A percentile compares a stretch with the other conserved stretches of the same genome.
phyloP scores from a whole-genome alignment of 2,888 invertebrate species.

The Drosophila mimica region DNA sequence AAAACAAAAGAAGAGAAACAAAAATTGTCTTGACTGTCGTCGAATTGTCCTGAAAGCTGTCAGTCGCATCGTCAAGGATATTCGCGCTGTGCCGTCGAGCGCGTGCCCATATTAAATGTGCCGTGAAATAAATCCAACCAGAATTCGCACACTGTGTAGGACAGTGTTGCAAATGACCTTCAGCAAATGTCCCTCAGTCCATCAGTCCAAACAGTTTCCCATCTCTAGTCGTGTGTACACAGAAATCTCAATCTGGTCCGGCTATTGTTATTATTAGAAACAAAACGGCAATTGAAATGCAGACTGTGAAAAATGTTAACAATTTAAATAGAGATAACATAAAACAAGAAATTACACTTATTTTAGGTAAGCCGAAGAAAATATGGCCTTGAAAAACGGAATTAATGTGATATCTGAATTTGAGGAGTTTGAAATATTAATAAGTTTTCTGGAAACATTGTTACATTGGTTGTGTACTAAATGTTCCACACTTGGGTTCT shows the following conservation, averaged over 20 bases:
- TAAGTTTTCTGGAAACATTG: background rate
- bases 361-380: background rate
- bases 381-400: background rate
- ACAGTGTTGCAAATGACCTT: constrained; percentile 34
- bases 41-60: constrained; percentile 67
- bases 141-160: constrained; percentile 28
- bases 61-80: constrained; percentile 46
- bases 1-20: background rate
- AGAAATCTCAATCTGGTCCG: constrained; percentile 1
- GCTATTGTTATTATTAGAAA: constrained; percentile 11
- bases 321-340: constrained; percentile 15
- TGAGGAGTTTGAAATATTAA: background rate
- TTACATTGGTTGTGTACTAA: background rate
- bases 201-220: background rate
- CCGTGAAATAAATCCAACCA: constrained; percentile 76
- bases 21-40: constrained; percentile 50
- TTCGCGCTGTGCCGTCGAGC: constrained; percentile 49
- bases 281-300: constrained; percentile 37
- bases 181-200: constrained; percentile 31
- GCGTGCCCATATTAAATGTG: constrained; percentile 77
- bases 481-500: background rate
- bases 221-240: constrained; percentile 6
- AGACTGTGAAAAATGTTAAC: constrained; percentile 19
- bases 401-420: background rate
- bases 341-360: background rate